Base-by-base conservation (phyloP, 2,113 vertebrate species). In the Anser brachyrhynchus region DNA sequence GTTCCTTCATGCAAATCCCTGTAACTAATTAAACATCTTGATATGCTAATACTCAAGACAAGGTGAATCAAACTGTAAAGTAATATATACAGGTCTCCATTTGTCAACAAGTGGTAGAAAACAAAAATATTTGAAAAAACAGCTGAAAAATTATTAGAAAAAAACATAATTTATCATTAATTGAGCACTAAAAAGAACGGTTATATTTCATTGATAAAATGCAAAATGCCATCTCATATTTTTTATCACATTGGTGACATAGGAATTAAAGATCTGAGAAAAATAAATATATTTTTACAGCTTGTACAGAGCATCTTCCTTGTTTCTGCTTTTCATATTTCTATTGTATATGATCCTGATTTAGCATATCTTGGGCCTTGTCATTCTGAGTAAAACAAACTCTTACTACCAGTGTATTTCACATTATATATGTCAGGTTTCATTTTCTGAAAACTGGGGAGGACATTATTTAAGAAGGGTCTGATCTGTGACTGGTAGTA, bases 401-500 rank as follows among this genome's bases (percentile, higher is more conserved):
- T 88, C 54, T 74, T n/a, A 17, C 3, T n/a, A 9, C 41, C 35
- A 41, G 33, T 17, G 52, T 65, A 72, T 57, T 26, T 89, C 77
- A 41, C 4, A 0, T 10, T 35, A 2, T 28, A 6, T 6, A 11
- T 22, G 91, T 76, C 52, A 52, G 1, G 0, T 81, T 70, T 83
- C 1, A 0, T 65, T 84, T 84, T 41, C 61, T 93, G 80, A 71
- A 87, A 84, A 72, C n/a, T 39, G 6, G 6, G 59, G 4, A 78
- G 87, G 66, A 61, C 17, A 4, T 71, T 64, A 52, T 77, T 58
- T 64, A 73, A 51, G 41, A 77, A 81, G 64, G 51, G 52, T 22
- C 46, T 75, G 49, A 43, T 75, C 52, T 96, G 43, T 89, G 25
- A 77, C 84, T 29, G 64, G 33, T 41, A 55, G 46, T 78, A 89